Evolutionary conservation across 2,797 vertebrate genomes (phyloP).

Genomic region (Clarias laeviceps): DNA sequence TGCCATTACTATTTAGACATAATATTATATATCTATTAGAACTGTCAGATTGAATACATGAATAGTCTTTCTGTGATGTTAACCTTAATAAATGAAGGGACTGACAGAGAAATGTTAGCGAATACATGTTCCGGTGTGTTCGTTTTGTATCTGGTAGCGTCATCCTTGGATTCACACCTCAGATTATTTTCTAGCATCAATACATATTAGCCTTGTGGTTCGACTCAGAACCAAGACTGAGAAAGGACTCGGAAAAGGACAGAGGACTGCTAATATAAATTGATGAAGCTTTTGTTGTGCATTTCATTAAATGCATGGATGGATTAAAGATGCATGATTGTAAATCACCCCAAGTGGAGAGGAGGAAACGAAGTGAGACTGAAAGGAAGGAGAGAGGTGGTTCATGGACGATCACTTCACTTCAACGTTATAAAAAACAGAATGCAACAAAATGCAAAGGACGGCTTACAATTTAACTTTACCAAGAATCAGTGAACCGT

Average conservation of each 20-base stretch:
- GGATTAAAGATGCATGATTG: constrained; percentile 70
- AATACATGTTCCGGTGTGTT: background rate
- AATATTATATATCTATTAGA: background rate
- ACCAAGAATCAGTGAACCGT: background rate
- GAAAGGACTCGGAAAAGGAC: constrained; percentile 24
- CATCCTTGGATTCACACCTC: constrained; percentile 61
- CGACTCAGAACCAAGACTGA: constrained; percentile 40
- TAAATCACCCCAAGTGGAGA: constrained; percentile 68
- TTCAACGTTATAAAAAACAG: constrained; percentile 27
- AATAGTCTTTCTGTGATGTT: background rate
- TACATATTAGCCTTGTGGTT: constrained; percentile 71
- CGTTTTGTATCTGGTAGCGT: constrained; percentile 47
- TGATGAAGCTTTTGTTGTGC: constrained; percentile 69
- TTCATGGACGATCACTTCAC: constrained; percentile 1
- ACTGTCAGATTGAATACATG: background rate
- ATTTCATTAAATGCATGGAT: constrained; percentile 73
- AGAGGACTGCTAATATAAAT: constrained; percentile 66
- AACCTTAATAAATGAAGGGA: background rate
- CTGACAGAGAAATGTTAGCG: background rate
- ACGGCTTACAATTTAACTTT: background rate
- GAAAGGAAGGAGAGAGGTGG: background rate
- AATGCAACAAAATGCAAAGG: background rate
- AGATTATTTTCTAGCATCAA: constrained; percentile 71
- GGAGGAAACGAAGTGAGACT: constrained; percentile 59
- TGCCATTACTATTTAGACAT: background rate